Evolutionary conservation across 2,113 vertebrate species (phyloP).

Genomic region (Asarcornis scutulata): DNA sequence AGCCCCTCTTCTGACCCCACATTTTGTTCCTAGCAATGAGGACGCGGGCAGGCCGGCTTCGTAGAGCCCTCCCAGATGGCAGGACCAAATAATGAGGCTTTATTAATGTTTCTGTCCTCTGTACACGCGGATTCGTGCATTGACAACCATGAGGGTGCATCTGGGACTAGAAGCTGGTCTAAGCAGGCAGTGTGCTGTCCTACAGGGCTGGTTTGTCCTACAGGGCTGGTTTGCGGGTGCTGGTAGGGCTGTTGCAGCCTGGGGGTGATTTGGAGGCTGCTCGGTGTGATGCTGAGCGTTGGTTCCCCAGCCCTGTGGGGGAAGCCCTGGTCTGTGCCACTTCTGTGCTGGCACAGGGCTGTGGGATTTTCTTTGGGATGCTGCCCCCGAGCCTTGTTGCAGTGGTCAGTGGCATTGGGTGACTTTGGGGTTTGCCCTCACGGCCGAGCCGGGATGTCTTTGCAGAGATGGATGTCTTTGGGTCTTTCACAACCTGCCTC

Average conservation of each 20-base stretch:
- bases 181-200: neutral
- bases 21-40: neutral
- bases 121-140: neutral
- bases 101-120: neutral
- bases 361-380: neutral
- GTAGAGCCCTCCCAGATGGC: neutral
- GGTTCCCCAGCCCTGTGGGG: neutral
- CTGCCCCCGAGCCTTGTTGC: neutral
- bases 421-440: neutral
- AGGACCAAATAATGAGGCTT: neutral
- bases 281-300: neutral
- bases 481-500: neutral
- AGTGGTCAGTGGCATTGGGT: neutral
- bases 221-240: neutral
- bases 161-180: neutral
- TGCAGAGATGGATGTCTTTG: no score
- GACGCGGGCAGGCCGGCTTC: neutral
- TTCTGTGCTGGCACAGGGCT: neutral
- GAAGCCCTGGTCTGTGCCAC: neutral
- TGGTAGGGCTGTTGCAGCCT: neutral
- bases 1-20: no score
- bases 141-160: neutral
- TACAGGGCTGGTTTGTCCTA: no score
- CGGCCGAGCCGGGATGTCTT: neutral
- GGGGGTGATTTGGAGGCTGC: neutral